Conservation (phyloP, 2,113 vertebrate species). For the Pantherophis guttatus region DNA sequence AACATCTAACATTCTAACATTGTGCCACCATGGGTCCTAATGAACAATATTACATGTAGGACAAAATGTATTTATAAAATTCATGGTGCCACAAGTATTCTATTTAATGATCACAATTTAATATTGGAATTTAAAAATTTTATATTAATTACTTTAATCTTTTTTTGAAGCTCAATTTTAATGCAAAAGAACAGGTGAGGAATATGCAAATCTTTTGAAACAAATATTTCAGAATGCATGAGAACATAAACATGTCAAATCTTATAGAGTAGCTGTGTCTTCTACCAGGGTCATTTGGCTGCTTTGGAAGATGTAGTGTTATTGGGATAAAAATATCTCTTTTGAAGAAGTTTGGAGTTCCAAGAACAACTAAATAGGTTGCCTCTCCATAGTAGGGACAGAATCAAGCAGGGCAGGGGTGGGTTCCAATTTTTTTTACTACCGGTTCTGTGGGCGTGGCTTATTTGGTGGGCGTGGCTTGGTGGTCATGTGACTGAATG, state of each 20-base stretch:
- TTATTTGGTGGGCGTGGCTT: too few species aligned
- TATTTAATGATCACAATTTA: not conserved
- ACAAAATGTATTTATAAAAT: slow-evolving; percentile 39
- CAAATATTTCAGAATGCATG: not conserved
- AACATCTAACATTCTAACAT: not conserved
- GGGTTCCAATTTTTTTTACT: too few species aligned
- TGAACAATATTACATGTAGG: slow-evolving; percentile 32
- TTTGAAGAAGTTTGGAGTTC: not conserved
- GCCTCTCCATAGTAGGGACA: too few species aligned
- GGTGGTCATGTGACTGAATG: too few species aligned
- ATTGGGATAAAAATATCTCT: not conserved
- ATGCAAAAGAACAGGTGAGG: not conserved
- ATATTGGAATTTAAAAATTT: not conserved
- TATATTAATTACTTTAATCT: not conserved
- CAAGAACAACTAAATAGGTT: too few species aligned
- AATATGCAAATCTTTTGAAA: not conserved
- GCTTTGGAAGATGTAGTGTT: not conserved
- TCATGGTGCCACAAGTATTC: not conserved
- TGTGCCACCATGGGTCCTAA: not conserved
- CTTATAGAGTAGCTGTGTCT: not conserved
- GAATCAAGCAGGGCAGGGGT: too few species aligned
- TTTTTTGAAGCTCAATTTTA: not conserved
- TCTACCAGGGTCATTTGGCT: not conserved
- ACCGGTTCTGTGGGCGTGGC: too few species aligned
- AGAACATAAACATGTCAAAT: not conserved